These are phyloP conservation scores for Mohoua ochrocephala DNA, from an alignment of 2,113 vertebrate genomes.

Conservation along the genomic window DNA sequence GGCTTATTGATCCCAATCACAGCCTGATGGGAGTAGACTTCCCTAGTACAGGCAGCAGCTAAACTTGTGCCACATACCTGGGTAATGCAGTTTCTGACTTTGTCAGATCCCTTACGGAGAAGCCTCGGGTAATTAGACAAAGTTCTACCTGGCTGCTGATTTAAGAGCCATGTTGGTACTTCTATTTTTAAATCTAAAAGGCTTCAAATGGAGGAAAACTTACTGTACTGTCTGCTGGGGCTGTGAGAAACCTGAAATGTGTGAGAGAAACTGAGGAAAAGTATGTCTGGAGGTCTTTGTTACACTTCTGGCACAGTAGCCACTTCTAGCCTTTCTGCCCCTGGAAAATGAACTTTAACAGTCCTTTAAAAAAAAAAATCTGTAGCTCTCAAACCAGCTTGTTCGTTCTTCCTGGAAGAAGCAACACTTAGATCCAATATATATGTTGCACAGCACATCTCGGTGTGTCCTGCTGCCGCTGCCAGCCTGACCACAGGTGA, in stretches of 20 bases:
- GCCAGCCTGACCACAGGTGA: neutral
- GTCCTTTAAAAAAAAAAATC: neutral
- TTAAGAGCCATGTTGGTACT: neutral
- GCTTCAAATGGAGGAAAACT: neutral
- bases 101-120: neutral
- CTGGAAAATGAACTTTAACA: neutral
- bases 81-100: neutral
- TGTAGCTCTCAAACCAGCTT: neutral
- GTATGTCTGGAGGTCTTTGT: neutral
- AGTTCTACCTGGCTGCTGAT: neutral
- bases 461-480: neutral
- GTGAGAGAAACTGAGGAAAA: neutral
- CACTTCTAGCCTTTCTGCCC: neutral
- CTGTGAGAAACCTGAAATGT: neutral
- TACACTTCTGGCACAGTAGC: neutral
- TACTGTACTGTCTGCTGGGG: neutral
- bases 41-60: neutral
- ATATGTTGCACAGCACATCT: neutral
- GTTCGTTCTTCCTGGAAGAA: neutral
- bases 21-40: neutral
- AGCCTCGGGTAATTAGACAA: neutral
- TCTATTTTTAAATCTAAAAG: neutral
- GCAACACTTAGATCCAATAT: neutral
- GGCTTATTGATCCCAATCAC: neutral
- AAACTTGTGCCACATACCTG: neutral